Base-by-base conservation (phyloP, 1,140 invertebrate genomes). In the Tetraneura akinire region DNA sequence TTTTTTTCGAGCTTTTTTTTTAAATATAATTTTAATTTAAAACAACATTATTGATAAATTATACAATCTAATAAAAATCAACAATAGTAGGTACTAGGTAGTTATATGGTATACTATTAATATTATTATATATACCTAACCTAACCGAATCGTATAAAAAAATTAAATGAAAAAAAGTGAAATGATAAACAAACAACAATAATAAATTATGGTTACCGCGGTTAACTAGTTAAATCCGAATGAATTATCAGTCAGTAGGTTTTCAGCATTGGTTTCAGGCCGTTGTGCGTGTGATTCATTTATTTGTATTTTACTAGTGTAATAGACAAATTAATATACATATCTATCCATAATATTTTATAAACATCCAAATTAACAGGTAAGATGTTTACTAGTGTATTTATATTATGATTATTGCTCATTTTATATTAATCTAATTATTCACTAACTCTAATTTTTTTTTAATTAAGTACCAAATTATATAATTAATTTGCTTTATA, bases 231-330 rank as follows among this genome's bases (percentile, higher is more conserved):
- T 26, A 21, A 68, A 23, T 23, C 42, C 4, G 11, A 45, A 23
- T 5, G 66, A 37, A 26, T 60, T 37, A 16, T 47, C 42, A 23
- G 42, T 68, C 45, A 47, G 68, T 71, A 23, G n/a, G 47, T 29
- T 71, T 32, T n/a, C 0, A 71, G 45, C 68, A n/a, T 16, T 71
- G 23, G 23, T 51, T n/a, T 3, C 8, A 29, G 8, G 32, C 32
- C 32, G 68, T 71, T n/a, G 68, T 51, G 45, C 18, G 3, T 29
- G 51, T 53, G 8, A 8, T 70, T 42, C 32, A 71, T 1, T 3
- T 71, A n/a, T n/a, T 71, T 71, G 68, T 71, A 71, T 71, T 71
- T 71, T 71, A 29, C 23, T 71, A 16, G 68, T 23, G 47, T 49
- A 71, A 51, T 71, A 71, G 47, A 71, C 68, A 71, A 71, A 18